Conservation (phyloP, 2,797 vertebrate genomes). For the Chelonia mydas region DNA sequence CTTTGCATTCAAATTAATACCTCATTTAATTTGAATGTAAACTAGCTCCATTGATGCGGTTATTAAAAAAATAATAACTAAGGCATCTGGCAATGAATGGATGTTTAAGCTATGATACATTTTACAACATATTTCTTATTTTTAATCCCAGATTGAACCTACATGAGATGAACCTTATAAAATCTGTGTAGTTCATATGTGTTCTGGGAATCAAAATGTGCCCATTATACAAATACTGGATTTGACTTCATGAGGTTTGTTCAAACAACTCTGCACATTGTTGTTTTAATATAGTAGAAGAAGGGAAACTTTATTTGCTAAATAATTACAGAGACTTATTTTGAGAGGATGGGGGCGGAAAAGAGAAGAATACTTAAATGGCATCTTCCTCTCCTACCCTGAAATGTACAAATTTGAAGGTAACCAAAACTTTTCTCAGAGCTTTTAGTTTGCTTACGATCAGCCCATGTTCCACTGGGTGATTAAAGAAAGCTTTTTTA, state of each 20-base stretch:
- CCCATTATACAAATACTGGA: conserved; percentile 59
- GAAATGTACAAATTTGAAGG: conserved; percentile 77
- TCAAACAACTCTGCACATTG: conserved; percentile 62
- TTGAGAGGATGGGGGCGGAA: conserved; percentile 66
- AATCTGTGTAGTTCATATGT: conserved; percentile 68
- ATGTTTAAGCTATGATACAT: conserved; percentile 80
- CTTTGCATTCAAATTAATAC: conserved; percentile 88
- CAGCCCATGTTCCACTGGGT: conserved; percentile 82
- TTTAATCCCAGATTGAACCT: conserved; percentile 77
- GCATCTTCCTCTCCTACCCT: conserved; percentile 71
- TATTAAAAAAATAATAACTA: conserved; percentile 76
- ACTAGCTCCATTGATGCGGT: conserved; percentile 82
- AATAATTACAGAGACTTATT: conserved; percentile 74
- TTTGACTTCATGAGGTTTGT: conserved; percentile 55
- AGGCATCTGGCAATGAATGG: conserved; percentile 80
- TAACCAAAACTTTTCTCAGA: conserved; percentile 85
- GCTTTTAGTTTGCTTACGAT: conserved; percentile 81
- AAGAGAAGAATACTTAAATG: conserved; percentile 68
- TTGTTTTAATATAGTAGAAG: conserved; percentile 61
- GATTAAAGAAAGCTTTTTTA: conserved; percentile 91
- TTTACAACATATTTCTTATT: conserved; percentile 69
- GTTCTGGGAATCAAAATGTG: conserved; percentile 65
- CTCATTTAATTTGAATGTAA: conserved; percentile 86
- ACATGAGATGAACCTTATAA: conserved; percentile 66
- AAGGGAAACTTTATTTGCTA: conserved; percentile 68